Percentiles rank a stretch among this genome's conserved stretches.
phyloP scores from a whole-genome alignment of 2,888 invertebrate genomes.

The Strigamia transsilvanica region DNA sequence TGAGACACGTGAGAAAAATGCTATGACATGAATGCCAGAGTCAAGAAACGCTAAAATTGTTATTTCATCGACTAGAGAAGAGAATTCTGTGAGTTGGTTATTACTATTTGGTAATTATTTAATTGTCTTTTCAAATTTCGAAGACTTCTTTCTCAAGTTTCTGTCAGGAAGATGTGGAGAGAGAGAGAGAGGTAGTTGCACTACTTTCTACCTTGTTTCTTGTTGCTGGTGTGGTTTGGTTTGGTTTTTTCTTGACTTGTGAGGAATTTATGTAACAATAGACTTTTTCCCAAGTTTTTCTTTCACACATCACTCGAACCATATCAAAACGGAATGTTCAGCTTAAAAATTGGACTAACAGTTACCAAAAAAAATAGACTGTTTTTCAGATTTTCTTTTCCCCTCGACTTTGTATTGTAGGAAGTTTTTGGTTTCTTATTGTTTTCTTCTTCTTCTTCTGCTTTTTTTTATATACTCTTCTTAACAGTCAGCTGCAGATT shows the following conservation, averaged over 20 bases:
- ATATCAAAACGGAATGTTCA: conserved; percentile 34
- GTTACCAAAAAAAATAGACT: conserved; percentile 34
- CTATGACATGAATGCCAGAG: conserved; percentile 38
- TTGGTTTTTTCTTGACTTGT: conserved; percentile 38
- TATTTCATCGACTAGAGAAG: background rate
- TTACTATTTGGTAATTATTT: background rate
- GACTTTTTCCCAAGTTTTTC: conserved; percentile 31
- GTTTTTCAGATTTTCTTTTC: background rate
- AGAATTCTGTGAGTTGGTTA: background rate
- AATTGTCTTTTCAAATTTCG: background rate
- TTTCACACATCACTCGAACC: conserved; percentile 21
- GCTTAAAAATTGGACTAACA: conserved; percentile 4
- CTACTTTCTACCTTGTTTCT: background rate
- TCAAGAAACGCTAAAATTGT: conserved; percentile 32
- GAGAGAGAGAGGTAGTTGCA: conserved; percentile 22
- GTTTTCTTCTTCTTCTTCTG: background rate
- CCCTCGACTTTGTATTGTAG: background rate
- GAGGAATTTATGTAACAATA: conserved; percentile 33
- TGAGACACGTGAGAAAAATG: conserved; percentile 22
- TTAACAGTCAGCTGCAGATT: too few relatives aligned
- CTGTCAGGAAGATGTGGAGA: background rate
- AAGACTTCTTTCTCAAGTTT: background rate
- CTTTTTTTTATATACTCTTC: too few relatives aligned
- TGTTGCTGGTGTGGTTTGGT: background rate
- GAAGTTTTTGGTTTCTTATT: background rate